Evolutionary conservation across 2,888 invertebrate genomes (phyloP).

Genomic region (Disparrhopalites patrizii): DNA sequence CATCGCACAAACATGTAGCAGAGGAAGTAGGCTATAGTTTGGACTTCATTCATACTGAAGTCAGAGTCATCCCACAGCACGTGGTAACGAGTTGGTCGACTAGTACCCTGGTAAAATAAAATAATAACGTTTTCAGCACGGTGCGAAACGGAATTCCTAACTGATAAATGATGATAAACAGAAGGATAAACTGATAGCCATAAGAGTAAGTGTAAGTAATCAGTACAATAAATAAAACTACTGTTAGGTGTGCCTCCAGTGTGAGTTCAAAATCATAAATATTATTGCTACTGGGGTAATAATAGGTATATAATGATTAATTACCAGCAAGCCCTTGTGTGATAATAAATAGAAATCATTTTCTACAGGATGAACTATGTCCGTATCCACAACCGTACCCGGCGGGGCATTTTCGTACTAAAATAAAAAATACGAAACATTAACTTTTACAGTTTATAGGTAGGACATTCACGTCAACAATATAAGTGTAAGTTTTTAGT

Average conservation of each 20-base stretch:
- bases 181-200: background rate
- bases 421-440: background rate
- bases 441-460: background rate
- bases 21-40: constrained; percentile 73
- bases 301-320: background rate
- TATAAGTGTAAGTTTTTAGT: background rate
- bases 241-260: too few species aligned
- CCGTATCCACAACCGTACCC: constrained; percentile 55
- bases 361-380: constrained; percentile 55
- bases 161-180: background rate
- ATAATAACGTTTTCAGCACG: background rate
- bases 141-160: background rate
- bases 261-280: background rate
- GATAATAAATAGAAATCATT: constrained; percentile 56
- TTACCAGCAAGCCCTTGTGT: constrained; percentile 48
- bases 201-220: too few species aligned
- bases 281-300: background rate
- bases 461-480: background rate
- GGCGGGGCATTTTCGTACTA: constrained; percentile 54
- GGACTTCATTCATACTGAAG: constrained; percentile 68
- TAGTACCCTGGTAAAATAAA: constrained; percentile 52
- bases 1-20: constrained; percentile 84
- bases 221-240: background rate
- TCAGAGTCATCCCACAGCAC: constrained; percentile 73
- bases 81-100: constrained; percentile 60